A percentile compares a stretch with the other conserved stretches of the same genome.
Evolutionary conservation across 2,888 invertebrate species (phyloP).

Genomic region (Pomacea canaliculata): DNA sequence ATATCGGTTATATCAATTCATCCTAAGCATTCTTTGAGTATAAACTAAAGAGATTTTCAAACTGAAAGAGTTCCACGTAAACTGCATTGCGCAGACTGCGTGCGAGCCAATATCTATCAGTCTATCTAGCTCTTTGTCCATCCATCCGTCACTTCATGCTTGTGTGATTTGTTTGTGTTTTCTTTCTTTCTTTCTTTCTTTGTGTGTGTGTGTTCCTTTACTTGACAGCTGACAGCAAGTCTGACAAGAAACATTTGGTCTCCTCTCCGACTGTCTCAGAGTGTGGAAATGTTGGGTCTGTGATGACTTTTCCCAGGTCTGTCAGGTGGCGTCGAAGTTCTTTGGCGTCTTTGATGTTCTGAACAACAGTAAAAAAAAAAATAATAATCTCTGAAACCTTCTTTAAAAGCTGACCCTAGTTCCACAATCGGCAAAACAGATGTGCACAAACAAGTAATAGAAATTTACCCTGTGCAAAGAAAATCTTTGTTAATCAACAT

Average conservation of each 20-base stretch:
- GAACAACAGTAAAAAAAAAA: not conserved
- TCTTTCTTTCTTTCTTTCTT: not conserved
- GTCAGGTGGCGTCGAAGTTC: not conserved
- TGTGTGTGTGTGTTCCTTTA: not conserved
- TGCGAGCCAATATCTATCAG: too few species aligned
- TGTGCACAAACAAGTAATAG: too few species aligned
- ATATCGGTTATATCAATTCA: not conserved
- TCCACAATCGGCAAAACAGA: not conserved
- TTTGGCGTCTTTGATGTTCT: not conserved
- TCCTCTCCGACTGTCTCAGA: not conserved
- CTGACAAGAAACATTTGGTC: not conserved
- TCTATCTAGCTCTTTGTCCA: too few species aligned
- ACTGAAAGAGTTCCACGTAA: too few species aligned
- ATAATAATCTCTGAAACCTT: not conserved
- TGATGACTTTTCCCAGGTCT: not conserved
- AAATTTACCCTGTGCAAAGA: too few species aligned
- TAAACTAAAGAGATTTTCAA: too few species aligned
- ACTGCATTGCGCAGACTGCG: too few species aligned
- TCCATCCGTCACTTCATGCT: not conserved
- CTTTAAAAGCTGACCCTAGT: not conserved
- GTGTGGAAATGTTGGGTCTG: conserved; percentile 5
- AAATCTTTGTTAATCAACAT: not conserved
- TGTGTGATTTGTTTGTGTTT: not conserved
- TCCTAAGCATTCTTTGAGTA: too few species aligned
- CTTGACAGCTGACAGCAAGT: conserved; percentile 11